Conservation (phyloP, 35 echinoderm and acorn worm species). For the Lytechinus pictus region DNA sequence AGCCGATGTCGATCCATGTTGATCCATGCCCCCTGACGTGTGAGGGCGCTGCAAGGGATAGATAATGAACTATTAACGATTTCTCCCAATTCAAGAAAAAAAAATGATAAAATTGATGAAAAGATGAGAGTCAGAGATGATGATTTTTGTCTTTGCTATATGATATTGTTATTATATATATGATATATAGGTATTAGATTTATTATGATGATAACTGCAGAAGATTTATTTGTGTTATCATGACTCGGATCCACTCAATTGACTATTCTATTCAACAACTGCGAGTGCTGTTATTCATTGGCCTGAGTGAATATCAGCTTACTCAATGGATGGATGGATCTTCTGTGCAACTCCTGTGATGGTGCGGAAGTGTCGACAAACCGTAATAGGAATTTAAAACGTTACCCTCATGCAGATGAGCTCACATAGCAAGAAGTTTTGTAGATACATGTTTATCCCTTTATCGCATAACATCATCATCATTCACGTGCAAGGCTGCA, state of each 20-base stretch:
- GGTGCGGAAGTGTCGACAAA: not conserved
- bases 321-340: not conserved
- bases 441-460: not conserved
- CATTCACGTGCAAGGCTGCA: not conserved
- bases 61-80: constrained; percentile 7
- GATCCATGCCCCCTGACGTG: not conserved
- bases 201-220: not conserved
- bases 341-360: not conserved
- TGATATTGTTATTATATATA: constrained; percentile 23
- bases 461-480: not conserved
- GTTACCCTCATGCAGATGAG: not conserved
- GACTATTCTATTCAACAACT: not conserved
- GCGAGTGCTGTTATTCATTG: not conserved
- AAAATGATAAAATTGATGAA: not conserved
- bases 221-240: not conserved
- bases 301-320: not conserved
- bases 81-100: constrained; percentile 38
- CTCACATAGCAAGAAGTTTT: not conserved
- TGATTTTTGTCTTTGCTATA: not conserved
- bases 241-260: not conserved
- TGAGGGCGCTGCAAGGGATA: not conserved
- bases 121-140: not conserved
- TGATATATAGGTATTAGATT: constrained; percentile 35
- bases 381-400: not conserved
- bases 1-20: constrained; percentile 71